Evolutionary conservation across 2,888 invertebrate species (phyloP), one percentile per base, ranked within the genome.

Genomic region (Drosophila eohydei): DNA sequence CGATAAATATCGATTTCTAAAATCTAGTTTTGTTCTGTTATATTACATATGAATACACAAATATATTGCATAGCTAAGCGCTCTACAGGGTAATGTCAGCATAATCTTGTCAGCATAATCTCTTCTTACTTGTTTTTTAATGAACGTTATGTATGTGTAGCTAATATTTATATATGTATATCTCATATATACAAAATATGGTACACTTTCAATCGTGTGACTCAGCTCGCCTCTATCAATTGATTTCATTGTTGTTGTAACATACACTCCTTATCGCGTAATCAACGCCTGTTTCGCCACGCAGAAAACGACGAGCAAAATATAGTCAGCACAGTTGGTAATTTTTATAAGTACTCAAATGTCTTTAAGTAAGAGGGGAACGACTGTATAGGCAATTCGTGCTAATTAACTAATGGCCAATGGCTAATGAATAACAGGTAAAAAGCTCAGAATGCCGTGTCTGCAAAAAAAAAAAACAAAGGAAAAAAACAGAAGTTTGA

Each of bases 211-310:
- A 72, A 64, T 71, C 57, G 67, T 57, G 71, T 77, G 77, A 77
- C 46, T 77, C 77, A 77, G 43, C 57, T 66, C 32, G 51, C 1
- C 16, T 55, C 72, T 76, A 78, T 73, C 76, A 78, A 64, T 65
- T 64, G 76, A 63, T 61, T 55, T 62, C 62, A 79, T 73, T 78
- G 76, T 78, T 51, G 48, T 46, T 50, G 12, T 32, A 28, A 46
- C 26, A 48, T 14, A 32, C n/a, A 16, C n/a, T 38, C 40, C 50
- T 71, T 72, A 67, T 79, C 80, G 69, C 34, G 46, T 69, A 78
- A 78, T 78, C 78, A 68, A 63, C 71, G 38, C 36, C 65, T 61
- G 48, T 64, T 79, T 72, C 55, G 55, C 75, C 62, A 68, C 30
- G 56, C 41, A 41, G 38, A 32, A 58, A 32, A 38, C 38, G 14